A percentile compares a stretch with the other conserved stretches of the same genome.
Evolutionary conservation across 1,140 invertebrate genomes (phyloP).

Genomic region (Nephila pilipes): DNA sequence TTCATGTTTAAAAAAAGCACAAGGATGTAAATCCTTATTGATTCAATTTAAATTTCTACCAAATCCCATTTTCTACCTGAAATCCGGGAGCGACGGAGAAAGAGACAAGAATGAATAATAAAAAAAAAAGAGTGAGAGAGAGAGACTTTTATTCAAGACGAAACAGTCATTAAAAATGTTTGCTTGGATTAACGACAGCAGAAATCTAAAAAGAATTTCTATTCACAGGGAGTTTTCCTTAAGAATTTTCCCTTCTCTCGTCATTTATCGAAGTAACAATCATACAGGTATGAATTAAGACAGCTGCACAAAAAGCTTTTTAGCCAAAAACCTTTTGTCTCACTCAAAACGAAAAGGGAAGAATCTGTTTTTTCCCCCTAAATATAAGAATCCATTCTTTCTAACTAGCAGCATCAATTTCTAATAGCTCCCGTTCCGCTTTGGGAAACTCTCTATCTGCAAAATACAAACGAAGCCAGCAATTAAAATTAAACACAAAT

Average conservation of each 20-base stretch:
- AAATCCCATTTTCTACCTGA: constrained; percentile 22
- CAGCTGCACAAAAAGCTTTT: constrained; percentile 21
- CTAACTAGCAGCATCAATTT: not conserved
- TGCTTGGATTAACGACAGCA: constrained; percentile 29
- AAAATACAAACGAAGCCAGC: not conserved
- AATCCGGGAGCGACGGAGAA: not conserved
- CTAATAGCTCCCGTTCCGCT: not conserved
- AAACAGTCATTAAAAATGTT: constrained; percentile 53
- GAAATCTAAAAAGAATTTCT: not conserved
- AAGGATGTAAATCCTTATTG: constrained; percentile 26
- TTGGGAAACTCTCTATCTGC: not conserved
- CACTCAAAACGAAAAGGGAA: not conserved
- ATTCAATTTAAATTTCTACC: constrained; percentile 35
- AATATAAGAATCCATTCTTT: not conserved
- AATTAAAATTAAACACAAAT: constrained; percentile 32
- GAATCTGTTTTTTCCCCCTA: not conserved
- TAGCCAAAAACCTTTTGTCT: not conserved
- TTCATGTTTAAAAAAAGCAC: not conserved
- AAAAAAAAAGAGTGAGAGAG: not conserved
- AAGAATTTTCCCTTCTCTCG: not conserved
- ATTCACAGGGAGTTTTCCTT: not conserved
- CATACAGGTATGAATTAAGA: not conserved
- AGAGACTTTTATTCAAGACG: not conserved
- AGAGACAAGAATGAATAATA: too few relatives aligned
- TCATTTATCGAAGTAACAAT: not conserved